Conservation (phyloP, 2,113 vertebrate species). For the Pteronura brasiliensis region DNA sequence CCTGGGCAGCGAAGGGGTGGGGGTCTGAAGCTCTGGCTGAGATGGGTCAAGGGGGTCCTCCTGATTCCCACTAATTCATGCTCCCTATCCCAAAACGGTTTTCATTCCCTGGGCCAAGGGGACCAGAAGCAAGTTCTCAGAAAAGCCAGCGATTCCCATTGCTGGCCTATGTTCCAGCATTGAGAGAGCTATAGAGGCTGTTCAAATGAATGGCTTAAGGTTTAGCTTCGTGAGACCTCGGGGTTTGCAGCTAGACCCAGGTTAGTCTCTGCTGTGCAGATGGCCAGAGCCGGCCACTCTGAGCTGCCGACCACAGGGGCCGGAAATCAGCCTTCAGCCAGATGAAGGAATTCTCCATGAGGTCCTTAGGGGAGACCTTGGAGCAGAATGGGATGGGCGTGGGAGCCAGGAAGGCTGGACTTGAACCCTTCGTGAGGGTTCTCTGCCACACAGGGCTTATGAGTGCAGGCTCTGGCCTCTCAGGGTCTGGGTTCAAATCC, state of each 20-base stretch:
- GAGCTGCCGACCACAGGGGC: not conserved
- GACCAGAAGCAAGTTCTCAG: slow-evolving; percentile 48
- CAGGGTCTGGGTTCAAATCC: not conserved
- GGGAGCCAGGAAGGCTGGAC: not conserved
- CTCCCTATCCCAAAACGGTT: not conserved
- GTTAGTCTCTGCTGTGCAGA: not conserved
- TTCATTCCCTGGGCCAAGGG: slow-evolving; percentile 44
- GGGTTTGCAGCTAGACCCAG: not conserved
- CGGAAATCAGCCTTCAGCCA: not conserved
- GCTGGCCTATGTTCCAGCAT: slow-evolving; percentile 53
- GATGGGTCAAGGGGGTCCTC: not conserved
- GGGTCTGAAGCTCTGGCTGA: not conserved
- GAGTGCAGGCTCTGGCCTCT: not conserved
- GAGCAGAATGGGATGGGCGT: not conserved
- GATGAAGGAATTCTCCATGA: not conserved
- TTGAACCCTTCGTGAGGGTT: not conserved
- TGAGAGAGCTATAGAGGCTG: slow-evolving; percentile 70
- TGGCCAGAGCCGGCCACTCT: slow-evolving; percentile 86
- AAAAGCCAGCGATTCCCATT: slow-evolving; percentile 59
- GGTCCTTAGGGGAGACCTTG: not conserved
- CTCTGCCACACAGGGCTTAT: fast-evolving
- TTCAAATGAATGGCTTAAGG: slow-evolving; percentile 56
- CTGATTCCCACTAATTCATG: slow-evolving; percentile 41
- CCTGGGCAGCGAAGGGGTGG: no score
- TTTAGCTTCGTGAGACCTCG: not conserved